Evolutionary conservation across 1,140 invertebrate species (phyloP), one percentile per base, ranked within the genome.

Genomic region (Theocolax elegans): DNA sequence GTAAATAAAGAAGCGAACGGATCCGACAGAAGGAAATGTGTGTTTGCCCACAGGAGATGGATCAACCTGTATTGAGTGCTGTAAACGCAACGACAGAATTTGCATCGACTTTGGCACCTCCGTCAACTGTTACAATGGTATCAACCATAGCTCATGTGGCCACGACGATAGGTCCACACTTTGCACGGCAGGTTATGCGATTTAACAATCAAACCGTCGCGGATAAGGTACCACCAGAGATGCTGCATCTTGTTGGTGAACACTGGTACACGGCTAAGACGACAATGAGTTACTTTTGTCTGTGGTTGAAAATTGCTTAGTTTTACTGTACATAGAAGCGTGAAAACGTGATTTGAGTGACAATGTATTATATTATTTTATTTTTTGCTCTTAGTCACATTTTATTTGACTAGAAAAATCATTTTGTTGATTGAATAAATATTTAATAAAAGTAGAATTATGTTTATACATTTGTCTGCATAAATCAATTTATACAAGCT

Each of bases 231-330:
- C 88, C 88, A 15, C 85, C 88, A 23, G 92, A 93, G n/a, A 93
- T 94, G 88, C 81, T 92, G 40, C 88, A 91, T 75, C 79, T 93
- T 79, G 86, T 94, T 46, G 91, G 93, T 78, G 80, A 88, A 6
- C 89, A 93, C 73, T 93, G 92, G 92, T 89, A 90, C 62, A 12
- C n/a, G n/a, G n/a, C n/a, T n/a, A n/a, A n/a, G n/a, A n/a, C n/a
- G n/a, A n/a, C n/a, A n/a, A n/a, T n/a, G n/a, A n/a, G n/a, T n/a
- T n/a, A n/a, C n/a, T n/a, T n/a, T n/a, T n/a, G n/a, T n/a, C n/a
- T n/a, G n/a, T n/a, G n/a, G n/a, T n/a, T n/a, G n/a, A n/a, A n/a
- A n/a, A n/a, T n/a, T n/a, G n/a, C n/a, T n/a, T n/a, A n/a, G n/a
- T n/a, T n/a, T n/a, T n/a, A n/a, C n/a, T n/a, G n/a, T n/a, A n/a